Evolutionary conservation across 2,797 vertebrate genomes (phyloP), one percentile per base, ranked within the genome.

Genomic region (Iguana delicatissima): DNA sequence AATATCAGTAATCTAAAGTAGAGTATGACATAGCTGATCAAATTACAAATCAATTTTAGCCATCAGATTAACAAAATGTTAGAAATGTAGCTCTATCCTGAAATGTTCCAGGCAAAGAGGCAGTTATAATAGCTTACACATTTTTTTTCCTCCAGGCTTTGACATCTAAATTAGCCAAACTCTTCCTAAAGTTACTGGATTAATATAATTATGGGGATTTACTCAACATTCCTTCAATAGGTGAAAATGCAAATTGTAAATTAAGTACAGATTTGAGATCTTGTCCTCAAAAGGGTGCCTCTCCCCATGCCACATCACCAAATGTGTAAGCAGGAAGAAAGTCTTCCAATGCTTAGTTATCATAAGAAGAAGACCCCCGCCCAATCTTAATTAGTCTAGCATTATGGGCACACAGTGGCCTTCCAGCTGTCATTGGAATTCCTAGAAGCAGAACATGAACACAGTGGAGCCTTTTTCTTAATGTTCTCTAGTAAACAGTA

Each of bases 41-140:
- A 93, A 95, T 93, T 94, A 92, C 64, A 92, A 90, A 92, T 91
- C 92, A 94, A 89, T 89, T 90, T 81, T 86, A 73, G 52, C 32
- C 92, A 88, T 92, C 92, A 84, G 94, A 92, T 86, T 94, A 94
- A 93, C 84, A 86, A 74, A 87, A 59, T 93, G 1, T 16, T 80
- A 81, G 94, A 93, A 89, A 89, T 64, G 86, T 29, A 92, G 35
- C 20, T 0, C 0, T 12, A 73, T 82, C 13, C 32, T 38, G 16
- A 80, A 79, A 5, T 80, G 62, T 3, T 69, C 24, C 64, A 80
- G 46, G 35, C 29, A 89, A 85, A 91, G 88, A 0, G 89, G 18
- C 32, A 93, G 55, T n/a, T 84, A 0, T 3, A 73, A 10, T 92
- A 92, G 42, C 42, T 86, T n/a, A 20, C 57, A 69, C 62, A 74